These are phyloP conservation scores for Gallinago nigripennis DNA, from an alignment of 2,797 vertebrate species.

Conservation along the genomic window DNA sequence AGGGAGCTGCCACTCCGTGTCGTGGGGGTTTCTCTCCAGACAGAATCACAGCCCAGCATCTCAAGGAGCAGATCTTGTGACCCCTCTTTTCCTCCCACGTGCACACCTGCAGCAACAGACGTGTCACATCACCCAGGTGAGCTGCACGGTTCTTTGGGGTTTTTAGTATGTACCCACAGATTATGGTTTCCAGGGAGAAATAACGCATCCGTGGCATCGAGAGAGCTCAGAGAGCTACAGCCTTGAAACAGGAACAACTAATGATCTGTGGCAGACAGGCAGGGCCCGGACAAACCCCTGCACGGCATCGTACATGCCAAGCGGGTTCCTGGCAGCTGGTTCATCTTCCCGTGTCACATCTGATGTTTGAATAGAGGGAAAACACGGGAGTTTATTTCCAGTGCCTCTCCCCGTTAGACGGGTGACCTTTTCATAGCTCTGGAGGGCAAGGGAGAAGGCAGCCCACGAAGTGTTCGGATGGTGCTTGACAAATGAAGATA, in stretches of 20 bases:
- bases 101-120: background rate
- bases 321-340: background rate
- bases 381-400: background rate
- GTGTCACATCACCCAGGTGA: background rate
- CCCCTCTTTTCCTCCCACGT: background rate
- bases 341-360: background rate
- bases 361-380: background rate
- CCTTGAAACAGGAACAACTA: background rate
- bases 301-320: background rate
- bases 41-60: background rate
- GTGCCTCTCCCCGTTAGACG: background rate
- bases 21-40: background rate
- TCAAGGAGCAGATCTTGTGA: background rate
- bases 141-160: accelerated
- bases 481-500: conserved; percentile 25
- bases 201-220: accelerated
- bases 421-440: conserved; percentile 46
- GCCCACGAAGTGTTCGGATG: background rate
- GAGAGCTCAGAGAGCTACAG: background rate
- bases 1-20: background rate
- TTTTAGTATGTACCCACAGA: background rate
- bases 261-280: background rate
- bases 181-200: background rate
- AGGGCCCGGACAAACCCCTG: background rate
- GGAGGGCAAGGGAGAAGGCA: background rate